These are phyloP conservation scores for Puffinus mauretanicus DNA, from an alignment of 2,113 vertebrate species.

Conservation along the genomic window DNA sequence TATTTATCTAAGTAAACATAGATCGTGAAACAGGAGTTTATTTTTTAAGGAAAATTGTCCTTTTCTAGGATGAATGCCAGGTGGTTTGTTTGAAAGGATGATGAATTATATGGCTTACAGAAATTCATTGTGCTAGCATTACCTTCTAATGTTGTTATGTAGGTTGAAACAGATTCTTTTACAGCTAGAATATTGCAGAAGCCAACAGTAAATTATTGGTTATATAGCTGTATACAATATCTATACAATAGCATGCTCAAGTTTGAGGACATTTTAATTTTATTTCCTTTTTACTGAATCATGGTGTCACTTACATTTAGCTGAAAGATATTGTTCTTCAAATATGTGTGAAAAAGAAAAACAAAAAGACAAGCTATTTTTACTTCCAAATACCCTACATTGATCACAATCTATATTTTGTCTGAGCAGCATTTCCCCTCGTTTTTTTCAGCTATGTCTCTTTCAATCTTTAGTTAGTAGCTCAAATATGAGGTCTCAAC, in stretches of 20 bases:
- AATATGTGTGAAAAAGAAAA: not conserved
- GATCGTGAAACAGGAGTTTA: not conserved
- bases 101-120: constrained; percentile 11
- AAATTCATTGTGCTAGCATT: not conserved
- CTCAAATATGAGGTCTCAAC: not conserved
- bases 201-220: not conserved
- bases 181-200: not conserved
- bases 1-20: not conserved
- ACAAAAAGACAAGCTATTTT: not conserved
- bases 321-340: not conserved
- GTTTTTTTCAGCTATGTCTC: not conserved
- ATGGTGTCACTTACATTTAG: not conserved
- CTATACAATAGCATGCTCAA: not conserved
- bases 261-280: not conserved
- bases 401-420: not conserved
- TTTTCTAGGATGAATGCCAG: constrained; percentile 23
- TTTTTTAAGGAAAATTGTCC: constrained; percentile 16
- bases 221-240: not conserved
- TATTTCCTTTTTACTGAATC: not conserved
- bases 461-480: not conserved
- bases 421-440: not conserved
- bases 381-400: not conserved
- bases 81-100: not conserved
- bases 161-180: constrained; percentile 32
- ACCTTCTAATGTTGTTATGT: not conserved